Conservation (phyloP, 2,797 vertebrate genomes). For the Tamandua tetradactyla region DNA sequence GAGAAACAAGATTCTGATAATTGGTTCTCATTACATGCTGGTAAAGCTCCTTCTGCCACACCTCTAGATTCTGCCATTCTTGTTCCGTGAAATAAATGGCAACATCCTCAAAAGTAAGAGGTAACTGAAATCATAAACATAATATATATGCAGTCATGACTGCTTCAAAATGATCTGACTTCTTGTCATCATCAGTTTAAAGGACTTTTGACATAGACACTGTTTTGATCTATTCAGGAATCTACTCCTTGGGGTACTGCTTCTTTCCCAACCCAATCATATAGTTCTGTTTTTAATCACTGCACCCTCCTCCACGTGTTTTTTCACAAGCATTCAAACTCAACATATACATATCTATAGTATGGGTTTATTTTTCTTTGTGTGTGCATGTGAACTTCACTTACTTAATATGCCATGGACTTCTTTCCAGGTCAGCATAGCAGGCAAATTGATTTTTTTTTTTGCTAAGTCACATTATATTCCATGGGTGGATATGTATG, state of each 20-base stretch:
- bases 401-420: not conserved
- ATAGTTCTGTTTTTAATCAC: not conserved
- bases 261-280: not conserved
- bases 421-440: not conserved
- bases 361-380: not conserved
- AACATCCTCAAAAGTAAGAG: constrained; percentile 74
- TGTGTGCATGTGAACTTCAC: not conserved
- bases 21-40: constrained; percentile 71
- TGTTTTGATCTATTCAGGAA: not conserved
- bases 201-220: not conserved
- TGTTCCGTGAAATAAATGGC: constrained; percentile 72
- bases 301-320: accelerated
- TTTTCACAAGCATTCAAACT: not conserved
- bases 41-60: constrained; percentile 75
- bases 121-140: constrained; percentile 51
- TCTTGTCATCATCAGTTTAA: not conserved
- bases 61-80: constrained; percentile 69
- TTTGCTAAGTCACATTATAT: not conserved
- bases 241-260: not conserved
- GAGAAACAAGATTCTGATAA: constrained; percentile 66
- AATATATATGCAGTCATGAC: not conserved
- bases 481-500: not conserved
- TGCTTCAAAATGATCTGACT: not conserved
- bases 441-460: not conserved
- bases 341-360: not conserved